phyloP scores from a whole-genome alignment of 2,113 vertebrate species.

The Felis chaus region DNA sequence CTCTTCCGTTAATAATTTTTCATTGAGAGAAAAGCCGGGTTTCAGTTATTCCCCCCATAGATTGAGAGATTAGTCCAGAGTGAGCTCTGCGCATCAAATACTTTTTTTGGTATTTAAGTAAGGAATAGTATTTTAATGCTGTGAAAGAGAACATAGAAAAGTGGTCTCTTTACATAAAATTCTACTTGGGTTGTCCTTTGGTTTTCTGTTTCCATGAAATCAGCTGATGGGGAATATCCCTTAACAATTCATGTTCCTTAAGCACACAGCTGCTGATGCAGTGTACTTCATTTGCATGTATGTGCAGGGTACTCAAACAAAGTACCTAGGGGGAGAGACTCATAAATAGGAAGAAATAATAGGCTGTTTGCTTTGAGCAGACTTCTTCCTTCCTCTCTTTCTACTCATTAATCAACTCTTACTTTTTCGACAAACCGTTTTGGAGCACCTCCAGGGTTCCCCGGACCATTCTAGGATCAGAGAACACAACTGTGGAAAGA shows the following conservation, averaged over 20 bases:
- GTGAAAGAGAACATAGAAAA: slow-evolving; percentile 51
- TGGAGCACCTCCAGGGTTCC: not conserved
- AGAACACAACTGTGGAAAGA: not conserved
- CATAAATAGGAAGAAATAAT: not conserved
- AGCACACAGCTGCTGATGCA: not conserved
- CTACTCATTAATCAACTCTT: not conserved
- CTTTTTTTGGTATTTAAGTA: slow-evolving; percentile 67
- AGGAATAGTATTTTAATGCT: slow-evolving; percentile 45
- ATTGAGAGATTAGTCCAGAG: slow-evolving; percentile 55
- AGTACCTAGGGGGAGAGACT: not conserved
- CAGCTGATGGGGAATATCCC: not conserved
- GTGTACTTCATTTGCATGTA: not conserved
- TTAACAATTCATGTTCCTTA: not conserved
- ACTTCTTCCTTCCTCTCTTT: not conserved
- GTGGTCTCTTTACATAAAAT: slow-evolving; percentile 55
- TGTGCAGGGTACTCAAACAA: not conserved
- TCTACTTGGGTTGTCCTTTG: slow-evolving; percentile 42
- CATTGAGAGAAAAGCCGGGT: slow-evolving; percentile 65
- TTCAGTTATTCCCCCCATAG: slow-evolving; percentile 51
- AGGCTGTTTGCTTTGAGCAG: not conserved
- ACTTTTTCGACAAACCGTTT: not conserved
- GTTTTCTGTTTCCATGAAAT: not conserved
- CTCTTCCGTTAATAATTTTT: slow-evolving; percentile 65
- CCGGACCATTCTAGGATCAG: not conserved
- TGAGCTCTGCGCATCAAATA: slow-evolving; percentile 59